These are phyloP conservation scores for Pseudorectes ferrugineus DNA, from an alignment of 2,113 vertebrate genomes.

Conservation along the genomic window DNA sequence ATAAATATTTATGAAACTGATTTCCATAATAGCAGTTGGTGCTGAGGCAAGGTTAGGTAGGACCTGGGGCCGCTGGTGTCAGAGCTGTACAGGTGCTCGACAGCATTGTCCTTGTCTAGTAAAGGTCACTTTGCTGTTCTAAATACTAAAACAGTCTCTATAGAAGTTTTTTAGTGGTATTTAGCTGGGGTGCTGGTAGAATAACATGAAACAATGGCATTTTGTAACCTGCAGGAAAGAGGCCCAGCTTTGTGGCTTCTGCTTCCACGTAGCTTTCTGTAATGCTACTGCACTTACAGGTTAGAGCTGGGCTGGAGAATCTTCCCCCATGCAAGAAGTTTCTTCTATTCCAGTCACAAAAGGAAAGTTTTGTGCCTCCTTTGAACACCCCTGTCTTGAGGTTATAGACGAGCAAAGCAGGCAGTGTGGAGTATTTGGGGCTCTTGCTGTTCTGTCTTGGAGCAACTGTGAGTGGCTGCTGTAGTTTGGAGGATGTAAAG, in stretches of 20 bases:
- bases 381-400: background rate
- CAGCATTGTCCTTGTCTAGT: background rate
- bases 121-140: background rate
- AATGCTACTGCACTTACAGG: rapidly evolving
- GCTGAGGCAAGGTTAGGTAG: background rate
- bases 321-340: background rate
- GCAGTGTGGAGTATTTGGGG: background rate
- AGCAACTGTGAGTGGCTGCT: background rate
- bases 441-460: background rate
- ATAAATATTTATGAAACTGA: background rate
- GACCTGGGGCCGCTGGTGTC: background rate
- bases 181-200: background rate
- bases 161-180: background rate
- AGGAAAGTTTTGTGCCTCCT: background rate
- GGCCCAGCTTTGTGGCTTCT: background rate
- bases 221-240: background rate
- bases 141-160: background rate
- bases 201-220: background rate
- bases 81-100: background rate
- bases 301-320: background rate
- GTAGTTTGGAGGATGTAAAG: background rate
- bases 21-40: background rate
- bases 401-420: background rate
- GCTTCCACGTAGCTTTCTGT: background rate
- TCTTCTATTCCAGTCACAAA: background rate